Evolutionary conservation across 2,113 vertebrate genomes (phyloP), one percentile per base, ranked within the genome.

Genomic region (Melanerpes formicivorus): DNA sequence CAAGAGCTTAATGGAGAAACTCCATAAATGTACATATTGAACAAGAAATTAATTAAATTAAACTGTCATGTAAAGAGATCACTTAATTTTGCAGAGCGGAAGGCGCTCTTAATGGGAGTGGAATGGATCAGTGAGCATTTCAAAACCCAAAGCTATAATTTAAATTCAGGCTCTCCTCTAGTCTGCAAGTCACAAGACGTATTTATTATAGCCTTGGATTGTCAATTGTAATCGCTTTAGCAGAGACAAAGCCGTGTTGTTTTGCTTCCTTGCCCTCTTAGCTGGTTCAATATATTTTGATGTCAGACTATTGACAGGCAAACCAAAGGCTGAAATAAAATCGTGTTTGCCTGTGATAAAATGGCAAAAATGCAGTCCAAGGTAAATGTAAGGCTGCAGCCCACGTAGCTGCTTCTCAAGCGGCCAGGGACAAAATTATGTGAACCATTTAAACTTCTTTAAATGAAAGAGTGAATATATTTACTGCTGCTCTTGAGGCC

Each of bases 121-220:
- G 90, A 96, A 96, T 96, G 90, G 95, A 93, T 96, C 95, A 94
- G 85, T 80, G 91, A 96, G 94, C 90, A 91, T 96, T 96, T 95
- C 88, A 93, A 95, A 96, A 94, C 84, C 79, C 92, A 93, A 95
- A 91, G 87, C 92, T 95, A 48, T 95, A 96, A 96, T 96, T 96
- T 95, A 95, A 94, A 93, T 85, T 79, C 90, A 95, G 80, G 79
- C 86, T 94, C 82, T 96, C 93, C 84, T 84, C 76, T 95, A 40
- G 80, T 59, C 81, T 92, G 87, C 84, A 82, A 96, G 84, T 95
- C 93, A 95, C 94, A 96, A 95, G 89, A 90, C 67, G 40, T 92
- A 96, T 92, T 95, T 93, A 93, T 95, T 96, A 94, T 74, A 95
- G 87, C 91, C 95, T 92, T 90, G 93, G 59, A 90, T 63, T 89